A percentile compares a stretch with the other conserved stretches of the same genome.
Evolutionary conservation across 2,888 invertebrate species (phyloP).

Genomic region (Drosophila niveifrons): DNA sequence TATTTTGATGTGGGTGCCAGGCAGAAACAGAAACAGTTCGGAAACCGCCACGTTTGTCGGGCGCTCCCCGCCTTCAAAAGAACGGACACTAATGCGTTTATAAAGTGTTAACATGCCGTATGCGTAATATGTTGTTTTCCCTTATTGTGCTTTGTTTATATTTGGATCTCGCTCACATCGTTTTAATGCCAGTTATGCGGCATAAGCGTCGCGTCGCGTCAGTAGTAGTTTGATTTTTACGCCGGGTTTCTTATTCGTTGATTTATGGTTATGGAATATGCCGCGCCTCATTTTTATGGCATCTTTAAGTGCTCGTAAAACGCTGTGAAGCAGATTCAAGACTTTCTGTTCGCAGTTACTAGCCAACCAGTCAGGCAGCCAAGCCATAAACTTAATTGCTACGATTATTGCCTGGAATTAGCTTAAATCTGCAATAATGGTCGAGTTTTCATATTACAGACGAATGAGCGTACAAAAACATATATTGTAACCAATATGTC

Average conservation of each 20-base stretch:
- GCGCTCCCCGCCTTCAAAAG: neutral
- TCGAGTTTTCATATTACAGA: slow-evolving; percentile 5
- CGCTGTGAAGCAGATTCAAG: slow-evolving; percentile 40
- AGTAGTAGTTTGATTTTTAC: slow-evolving; percentile 21
- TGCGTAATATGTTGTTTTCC: slow-evolving; percentile 56
- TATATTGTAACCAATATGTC: slow-evolving; percentile 16
- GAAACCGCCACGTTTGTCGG: slow-evolving; percentile 15
- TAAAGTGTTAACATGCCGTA: slow-evolving; percentile 79
- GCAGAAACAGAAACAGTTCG: slow-evolving; percentile 15
- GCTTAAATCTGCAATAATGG: slow-evolving; percentile 50
- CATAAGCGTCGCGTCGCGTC: slow-evolving; percentile 9
- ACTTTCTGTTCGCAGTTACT: slow-evolving; percentile 16
- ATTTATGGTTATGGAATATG: slow-evolving; percentile 58
- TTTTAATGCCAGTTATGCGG: slow-evolving; percentile 63
- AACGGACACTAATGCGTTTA: slow-evolving; percentile 71
- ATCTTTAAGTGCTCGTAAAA: slow-evolving; percentile 59
- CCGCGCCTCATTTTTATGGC: slow-evolving; percentile 64
- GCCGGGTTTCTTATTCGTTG: slow-evolving; percentile 33
- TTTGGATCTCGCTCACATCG: slow-evolving; percentile 12
- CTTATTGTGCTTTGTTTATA: slow-evolving; percentile 5
- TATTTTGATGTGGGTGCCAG: slow-evolving; percentile 63
- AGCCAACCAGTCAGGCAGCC: slow-evolving; percentile 13
- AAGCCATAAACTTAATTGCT: slow-evolving; percentile 67
- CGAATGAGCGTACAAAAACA: slow-evolving; percentile 4
- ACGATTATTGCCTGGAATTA: slow-evolving; percentile 64